A percentile compares a stretch with the other conserved stretches of the same genome.
Evolutionary conservation across 2,797 vertebrate genomes (phyloP).

Genomic region (Sebastes cheni): DNA sequence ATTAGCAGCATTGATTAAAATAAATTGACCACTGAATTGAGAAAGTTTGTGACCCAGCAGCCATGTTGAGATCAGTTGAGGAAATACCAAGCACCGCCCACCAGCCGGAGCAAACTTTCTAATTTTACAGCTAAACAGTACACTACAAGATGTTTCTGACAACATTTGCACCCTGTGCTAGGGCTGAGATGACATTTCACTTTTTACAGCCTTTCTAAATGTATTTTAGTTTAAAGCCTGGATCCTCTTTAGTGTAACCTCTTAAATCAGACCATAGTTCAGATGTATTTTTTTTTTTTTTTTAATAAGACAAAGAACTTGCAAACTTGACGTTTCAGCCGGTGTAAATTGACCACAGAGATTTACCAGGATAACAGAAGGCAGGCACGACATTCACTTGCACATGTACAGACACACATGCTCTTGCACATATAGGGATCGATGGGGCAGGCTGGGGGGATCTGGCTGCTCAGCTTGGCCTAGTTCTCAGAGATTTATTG

Average conservation of each 20-base stretch:
- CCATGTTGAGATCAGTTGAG: no score
- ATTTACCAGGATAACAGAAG: conserved; percentile 44
- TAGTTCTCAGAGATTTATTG: conserved; percentile 82
- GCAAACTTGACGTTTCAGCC: background rate
- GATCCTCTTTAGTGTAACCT: background rate
- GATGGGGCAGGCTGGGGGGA: conserved; percentile 57
- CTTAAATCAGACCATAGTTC: background rate
- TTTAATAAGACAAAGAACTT: background rate
- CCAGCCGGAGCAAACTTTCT: no score
- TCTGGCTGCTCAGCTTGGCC: conserved; percentile 72
- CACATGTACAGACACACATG: conserved; percentile 35
- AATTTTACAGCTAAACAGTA: no score
- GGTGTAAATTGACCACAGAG: conserved; percentile 34
- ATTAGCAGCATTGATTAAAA: background rate
- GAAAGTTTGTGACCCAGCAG: no score
- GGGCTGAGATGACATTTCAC: background rate
- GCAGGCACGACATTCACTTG: background rate
- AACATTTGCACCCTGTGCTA: background rate
- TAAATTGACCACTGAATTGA: background rate
- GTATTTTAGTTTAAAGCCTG: background rate
- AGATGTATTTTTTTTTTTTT: background rate
- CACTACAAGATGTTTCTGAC: no score
- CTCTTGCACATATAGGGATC: conserved; percentile 51
- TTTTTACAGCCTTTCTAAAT: background rate
- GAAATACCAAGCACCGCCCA: no score